Conservation (phyloP, 2,113 vertebrate species). For the Pterocles gutturalis region DNA sequence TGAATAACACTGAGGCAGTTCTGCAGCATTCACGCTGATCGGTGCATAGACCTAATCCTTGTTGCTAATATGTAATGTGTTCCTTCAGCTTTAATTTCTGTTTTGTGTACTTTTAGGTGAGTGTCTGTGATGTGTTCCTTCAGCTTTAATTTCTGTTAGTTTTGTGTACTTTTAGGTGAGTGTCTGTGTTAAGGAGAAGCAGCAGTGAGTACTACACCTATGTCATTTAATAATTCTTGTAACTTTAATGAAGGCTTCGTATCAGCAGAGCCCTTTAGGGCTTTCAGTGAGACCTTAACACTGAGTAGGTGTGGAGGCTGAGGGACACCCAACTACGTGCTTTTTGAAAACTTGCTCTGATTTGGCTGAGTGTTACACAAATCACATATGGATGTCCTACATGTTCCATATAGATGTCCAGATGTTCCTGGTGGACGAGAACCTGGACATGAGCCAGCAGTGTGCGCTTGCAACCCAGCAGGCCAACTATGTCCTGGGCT, state of each 20-base stretch:
- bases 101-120: not conserved
- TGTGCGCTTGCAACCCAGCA: too few species aligned
- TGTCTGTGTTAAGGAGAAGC: not conserved
- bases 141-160: not conserved
- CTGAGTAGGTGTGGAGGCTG: not conserved
- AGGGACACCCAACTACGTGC: not conserved
- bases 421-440: too few species aligned
- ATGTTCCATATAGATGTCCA: not conserved
- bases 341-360: not conserved
- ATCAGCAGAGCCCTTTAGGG: not conserved
- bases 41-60: not conserved
- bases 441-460: too few species aligned
- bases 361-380: not conserved
- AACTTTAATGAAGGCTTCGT: not conserved
- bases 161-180: not conserved
- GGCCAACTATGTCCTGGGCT: too few species aligned
- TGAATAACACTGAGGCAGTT: not conserved
- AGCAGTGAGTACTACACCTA: not conserved
- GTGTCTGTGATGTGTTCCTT: not conserved
- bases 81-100: not conserved
- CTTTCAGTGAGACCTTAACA: not conserved
- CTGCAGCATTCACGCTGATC: not conserved
- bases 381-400: not conserved
- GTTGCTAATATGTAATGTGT: not conserved
- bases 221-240: not conserved